Evolutionary conservation across 2,797 vertebrate genomes (phyloP).

Genomic region (Dryobates pubescens): DNA sequence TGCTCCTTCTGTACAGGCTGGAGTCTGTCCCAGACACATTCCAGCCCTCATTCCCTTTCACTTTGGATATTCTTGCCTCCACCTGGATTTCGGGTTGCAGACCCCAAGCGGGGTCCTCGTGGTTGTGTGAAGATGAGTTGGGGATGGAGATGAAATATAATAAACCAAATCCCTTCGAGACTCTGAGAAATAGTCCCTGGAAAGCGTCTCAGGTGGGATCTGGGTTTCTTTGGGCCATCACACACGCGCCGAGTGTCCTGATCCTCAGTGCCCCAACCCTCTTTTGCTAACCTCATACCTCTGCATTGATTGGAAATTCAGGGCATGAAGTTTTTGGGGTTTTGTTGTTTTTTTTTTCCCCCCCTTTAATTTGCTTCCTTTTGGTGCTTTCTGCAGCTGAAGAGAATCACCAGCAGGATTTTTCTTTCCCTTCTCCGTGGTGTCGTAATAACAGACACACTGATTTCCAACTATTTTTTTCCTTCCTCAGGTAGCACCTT

Average conservation of each 20-base stretch:
- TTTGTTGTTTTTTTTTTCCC: too few relatives aligned
- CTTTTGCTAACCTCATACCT: not conserved
- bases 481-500: not conserved
- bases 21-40: not conserved
- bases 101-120: not conserved
- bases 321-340: not conserved
- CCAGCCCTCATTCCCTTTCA: not conserved
- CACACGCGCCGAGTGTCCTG: not conserved
- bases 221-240: not conserved
- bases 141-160: not conserved
- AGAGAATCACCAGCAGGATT: not conserved
- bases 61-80: not conserved
- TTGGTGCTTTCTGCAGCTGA: not conserved
- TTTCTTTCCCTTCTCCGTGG: not conserved
- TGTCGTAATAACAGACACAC: rapidly evolving
- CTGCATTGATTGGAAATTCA: rapidly evolving
- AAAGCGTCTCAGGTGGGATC: not conserved
- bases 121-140: rapidly evolving
- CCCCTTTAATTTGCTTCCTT: not conserved
- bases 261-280: not conserved
- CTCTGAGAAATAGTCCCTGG: not conserved
- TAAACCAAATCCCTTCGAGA: rapidly evolving
- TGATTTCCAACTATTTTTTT: not conserved
- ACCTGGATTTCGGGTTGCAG: not conserved
- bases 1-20: not conserved